phyloP scores from a whole-genome alignment of 2,797 vertebrate genomes.

The Poecilia velifera region DNA sequence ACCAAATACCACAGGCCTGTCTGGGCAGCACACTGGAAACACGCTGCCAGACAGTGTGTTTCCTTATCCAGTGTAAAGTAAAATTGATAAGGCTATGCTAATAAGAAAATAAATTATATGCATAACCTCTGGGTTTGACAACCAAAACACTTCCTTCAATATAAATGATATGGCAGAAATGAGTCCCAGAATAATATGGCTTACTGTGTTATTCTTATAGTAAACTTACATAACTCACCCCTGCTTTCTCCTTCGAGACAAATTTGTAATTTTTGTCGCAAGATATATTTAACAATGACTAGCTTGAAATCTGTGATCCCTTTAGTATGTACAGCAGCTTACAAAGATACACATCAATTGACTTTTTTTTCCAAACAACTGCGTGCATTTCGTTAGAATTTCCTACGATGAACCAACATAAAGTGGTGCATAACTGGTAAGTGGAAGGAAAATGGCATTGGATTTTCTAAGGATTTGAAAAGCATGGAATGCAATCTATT shows the following conservation, averaged over 20 bases:
- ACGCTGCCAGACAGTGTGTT: not conserved
- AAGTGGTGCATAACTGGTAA: not conserved
- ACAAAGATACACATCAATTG: not conserved
- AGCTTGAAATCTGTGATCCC: not conserved
- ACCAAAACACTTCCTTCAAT: not conserved
- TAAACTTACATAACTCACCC: not conserved
- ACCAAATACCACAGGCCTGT: conserved; percentile 51
- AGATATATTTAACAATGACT: conserved; percentile 2
- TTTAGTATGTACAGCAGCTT: too few species aligned
- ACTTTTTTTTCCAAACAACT: not conserved
- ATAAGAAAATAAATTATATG: not conserved
- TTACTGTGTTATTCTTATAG: not conserved
- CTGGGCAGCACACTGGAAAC: conserved; percentile 18
- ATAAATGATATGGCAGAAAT: conserved; percentile 10
- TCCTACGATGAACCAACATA: not conserved
- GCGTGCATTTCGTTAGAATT: not conserved
- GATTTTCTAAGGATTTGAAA: not conserved
- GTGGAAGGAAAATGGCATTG: not conserved
- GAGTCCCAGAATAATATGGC: not conserved
- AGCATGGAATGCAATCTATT: not conserved
- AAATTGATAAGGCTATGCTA: not conserved
- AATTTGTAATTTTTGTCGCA: conserved; percentile 16
- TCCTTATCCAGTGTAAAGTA: conserved; percentile 4
- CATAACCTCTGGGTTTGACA: not conserved
- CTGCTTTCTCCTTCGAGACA: conserved; percentile 1